A percentile compares a stretch with the other conserved stretches of the same genome.
phyloP scores from a whole-genome alignment of 2,888 invertebrate species.

The Arrhopalites spinosus region DNA sequence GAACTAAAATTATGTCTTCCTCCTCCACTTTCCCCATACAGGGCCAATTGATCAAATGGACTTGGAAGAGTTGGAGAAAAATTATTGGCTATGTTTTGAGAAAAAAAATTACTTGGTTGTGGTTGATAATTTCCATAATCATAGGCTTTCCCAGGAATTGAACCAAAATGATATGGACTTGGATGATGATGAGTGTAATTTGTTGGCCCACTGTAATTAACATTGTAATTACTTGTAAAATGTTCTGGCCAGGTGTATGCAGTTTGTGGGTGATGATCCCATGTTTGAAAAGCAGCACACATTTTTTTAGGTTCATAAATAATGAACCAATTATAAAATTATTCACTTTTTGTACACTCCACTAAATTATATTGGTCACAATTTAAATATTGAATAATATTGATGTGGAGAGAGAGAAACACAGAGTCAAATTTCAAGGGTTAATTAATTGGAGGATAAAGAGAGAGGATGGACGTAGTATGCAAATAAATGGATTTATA shows the following conservation, averaged over 20 bases:
- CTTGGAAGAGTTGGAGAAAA: not conserved
- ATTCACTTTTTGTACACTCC: not conserved
- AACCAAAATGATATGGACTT: slow-evolving; percentile 11
- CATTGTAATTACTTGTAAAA: slow-evolving; percentile 23
- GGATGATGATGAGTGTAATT: slow-evolving; percentile 22
- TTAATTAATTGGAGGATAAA: not conserved
- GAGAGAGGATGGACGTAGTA: not conserved
- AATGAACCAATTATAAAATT: no score
- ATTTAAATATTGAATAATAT: not conserved
- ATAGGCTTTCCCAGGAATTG: slow-evolving; percentile 21
- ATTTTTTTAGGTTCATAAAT: slow-evolving; percentile 20
- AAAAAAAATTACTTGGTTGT: slow-evolving; percentile 27
- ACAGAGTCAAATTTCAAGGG: not conserved
- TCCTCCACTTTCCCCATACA: not conserved
- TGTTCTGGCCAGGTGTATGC: slow-evolving; percentile 44
- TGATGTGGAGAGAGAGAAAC: not conserved
- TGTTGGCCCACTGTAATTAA: not conserved
- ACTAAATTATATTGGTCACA: slow-evolving; percentile 6
- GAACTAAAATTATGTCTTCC: not conserved
- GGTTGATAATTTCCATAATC: slow-evolving; percentile 18
- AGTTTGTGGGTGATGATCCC: slow-evolving; percentile 28
- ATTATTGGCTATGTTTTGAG: slow-evolving; percentile 7
- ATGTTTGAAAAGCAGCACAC: slow-evolving; percentile 42
- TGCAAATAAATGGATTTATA: slow-evolving; percentile 32
- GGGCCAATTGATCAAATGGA: not conserved